Evolutionary conservation across 1,140 invertebrate species (phyloP).

Genomic region (Sitophilus oryzae): DNA sequence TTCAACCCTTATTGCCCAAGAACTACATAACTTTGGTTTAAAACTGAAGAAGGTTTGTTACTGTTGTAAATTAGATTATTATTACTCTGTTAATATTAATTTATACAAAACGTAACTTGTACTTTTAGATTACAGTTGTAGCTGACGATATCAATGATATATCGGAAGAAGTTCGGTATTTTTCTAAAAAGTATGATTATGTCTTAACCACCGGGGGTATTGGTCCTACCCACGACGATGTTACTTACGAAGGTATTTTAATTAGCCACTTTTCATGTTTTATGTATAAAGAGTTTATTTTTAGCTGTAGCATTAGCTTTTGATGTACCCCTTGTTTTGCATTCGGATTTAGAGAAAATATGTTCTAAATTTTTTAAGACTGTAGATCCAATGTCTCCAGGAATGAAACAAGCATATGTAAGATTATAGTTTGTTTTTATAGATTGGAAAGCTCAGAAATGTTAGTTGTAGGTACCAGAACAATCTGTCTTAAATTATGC

Average conservation of each 20-base stretch:
- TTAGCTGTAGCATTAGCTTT: slow-evolving; percentile 64
- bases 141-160: slow-evolving; percentile 67
- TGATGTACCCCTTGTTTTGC: slow-evolving; percentile 50
- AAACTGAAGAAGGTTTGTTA: slow-evolving; percentile 54
- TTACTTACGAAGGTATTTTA: slow-evolving; percentile 65
- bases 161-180: slow-evolving; percentile 58
- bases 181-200: slow-evolving; percentile 56
- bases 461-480: slow-evolving; percentile 45
- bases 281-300: slow-evolving; percentile 18
- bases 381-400: slow-evolving; percentile 40
- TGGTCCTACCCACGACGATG: slow-evolving; percentile 81
- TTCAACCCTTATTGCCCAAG: slow-evolving; percentile 61
- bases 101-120: slow-evolving; percentile 14
- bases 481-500: slow-evolving; percentile 45
- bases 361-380: slow-evolving; percentile 48
- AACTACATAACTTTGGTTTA: slow-evolving; percentile 61
- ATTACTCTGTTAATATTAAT: not conserved
- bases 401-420: slow-evolving; percentile 47
- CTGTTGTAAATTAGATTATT: slow-evolving; percentile 1
- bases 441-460: not conserved
- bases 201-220: slow-evolving; percentile 78
- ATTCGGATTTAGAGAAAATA: slow-evolving; percentile 56
- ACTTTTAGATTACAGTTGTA: slow-evolving; percentile 60
- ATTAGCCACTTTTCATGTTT: slow-evolving; percentile 9
- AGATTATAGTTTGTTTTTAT: slow-evolving; percentile 12